Conservation (phyloP, 2,797 vertebrate species). For the Enteromius trimaculatus region DNA sequence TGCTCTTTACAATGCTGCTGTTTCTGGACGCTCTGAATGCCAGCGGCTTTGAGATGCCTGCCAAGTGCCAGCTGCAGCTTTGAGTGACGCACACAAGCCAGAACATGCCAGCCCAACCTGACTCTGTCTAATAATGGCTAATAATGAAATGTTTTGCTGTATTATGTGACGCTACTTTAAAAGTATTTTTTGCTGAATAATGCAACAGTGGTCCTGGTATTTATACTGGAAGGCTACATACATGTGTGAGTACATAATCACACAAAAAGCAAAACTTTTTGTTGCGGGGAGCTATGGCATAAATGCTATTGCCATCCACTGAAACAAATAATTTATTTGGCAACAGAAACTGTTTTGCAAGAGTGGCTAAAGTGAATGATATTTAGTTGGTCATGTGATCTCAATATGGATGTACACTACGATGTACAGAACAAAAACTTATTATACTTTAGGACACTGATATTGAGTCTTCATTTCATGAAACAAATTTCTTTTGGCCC, state of each 20-base stretch:
- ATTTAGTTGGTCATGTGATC: background rate
- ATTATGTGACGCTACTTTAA: constrained; percentile 4
- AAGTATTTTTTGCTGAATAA: background rate
- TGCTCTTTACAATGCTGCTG: constrained; percentile 65
- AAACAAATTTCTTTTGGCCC: background rate
- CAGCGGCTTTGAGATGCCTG: constrained; percentile 67
- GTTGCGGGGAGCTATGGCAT: background rate
- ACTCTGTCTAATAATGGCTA: constrained; percentile 6
- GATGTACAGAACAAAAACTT: background rate
- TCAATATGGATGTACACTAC: background rate
- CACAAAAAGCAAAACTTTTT: background rate
- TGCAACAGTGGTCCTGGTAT: background rate
- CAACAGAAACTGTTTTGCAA: background rate
- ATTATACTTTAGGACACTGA: background rate
- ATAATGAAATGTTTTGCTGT: constrained; percentile 17
- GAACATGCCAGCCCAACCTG: constrained; percentile 12
- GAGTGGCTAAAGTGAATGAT: background rate
- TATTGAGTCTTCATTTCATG: background rate
- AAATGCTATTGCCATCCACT: background rate
- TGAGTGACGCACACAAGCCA: constrained; percentile 61
- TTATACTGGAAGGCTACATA: background rate
- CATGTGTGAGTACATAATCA: background rate
- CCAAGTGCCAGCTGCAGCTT: constrained; percentile 71
- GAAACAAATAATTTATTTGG: background rate
- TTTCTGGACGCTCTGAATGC: constrained; percentile 70